phyloP scores from a whole-genome alignment of 2,888 invertebrate genomes.

The Lycia hirtaria region DNA sequence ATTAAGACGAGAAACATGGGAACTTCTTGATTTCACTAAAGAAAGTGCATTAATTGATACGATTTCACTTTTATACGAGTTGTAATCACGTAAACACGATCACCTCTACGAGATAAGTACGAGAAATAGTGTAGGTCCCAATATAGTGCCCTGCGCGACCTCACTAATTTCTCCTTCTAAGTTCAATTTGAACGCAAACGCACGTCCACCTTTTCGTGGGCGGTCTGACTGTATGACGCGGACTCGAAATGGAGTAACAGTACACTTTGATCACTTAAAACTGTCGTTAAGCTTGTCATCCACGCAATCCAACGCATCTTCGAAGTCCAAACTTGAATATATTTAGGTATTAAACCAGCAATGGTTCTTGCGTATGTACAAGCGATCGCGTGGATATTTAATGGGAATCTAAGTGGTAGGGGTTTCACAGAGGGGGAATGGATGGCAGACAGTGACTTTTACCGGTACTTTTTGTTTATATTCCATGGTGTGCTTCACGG shows the following conservation, averaged over 20 bases:
- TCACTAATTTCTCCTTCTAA: slow-evolving; percentile 59
- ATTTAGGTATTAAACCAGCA: slow-evolving; percentile 39
- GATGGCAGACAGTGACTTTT: slow-evolving; percentile 37
- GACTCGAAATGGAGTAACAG: slow-evolving; percentile 70
- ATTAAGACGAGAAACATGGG: slow-evolving; percentile 57
- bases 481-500: slow-evolving; percentile 53
- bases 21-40: slow-evolving; percentile 58
- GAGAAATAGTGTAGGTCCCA: slow-evolving; percentile 50
- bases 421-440: slow-evolving; percentile 60
- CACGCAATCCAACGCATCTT: slow-evolving; percentile 64
- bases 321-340: slow-evolving; percentile 36
- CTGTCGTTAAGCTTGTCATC: slow-evolving; percentile 41
- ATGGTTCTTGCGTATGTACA: slow-evolving; percentile 50
- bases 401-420: slow-evolving; percentile 48
- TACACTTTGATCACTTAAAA: slow-evolving; percentile 55
- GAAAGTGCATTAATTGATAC: slow-evolving; percentile 52
- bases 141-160: slow-evolving; percentile 58
- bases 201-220: slow-evolving; percentile 78
- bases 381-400: slow-evolving; percentile 32
- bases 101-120: slow-evolving; percentile 28
- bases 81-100: slow-evolving; percentile 34
- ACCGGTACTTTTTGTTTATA: slow-evolving; percentile 66
- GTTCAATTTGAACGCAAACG: slow-evolving; percentile 66
- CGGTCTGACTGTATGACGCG: slow-evolving; percentile 80
- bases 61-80: slow-evolving; percentile 47